These are phyloP conservation scores for Margaritifera margaritifera DNA, from an alignment of 2,888 invertebrate species.

Conservation along the genomic window DNA sequence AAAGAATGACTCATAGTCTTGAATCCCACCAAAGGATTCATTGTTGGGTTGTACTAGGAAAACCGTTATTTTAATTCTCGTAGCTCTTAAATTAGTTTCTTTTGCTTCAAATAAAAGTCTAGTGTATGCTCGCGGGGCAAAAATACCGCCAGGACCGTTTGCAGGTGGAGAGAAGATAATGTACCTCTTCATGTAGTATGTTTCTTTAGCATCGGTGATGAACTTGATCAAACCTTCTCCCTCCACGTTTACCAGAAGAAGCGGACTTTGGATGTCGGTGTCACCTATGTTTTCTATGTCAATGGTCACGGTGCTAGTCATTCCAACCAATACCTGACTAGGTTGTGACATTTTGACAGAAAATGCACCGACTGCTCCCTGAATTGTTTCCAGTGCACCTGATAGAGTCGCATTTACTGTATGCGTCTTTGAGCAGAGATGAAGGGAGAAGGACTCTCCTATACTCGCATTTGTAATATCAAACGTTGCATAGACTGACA, in stretches of 20 bases:
- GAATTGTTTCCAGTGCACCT: conserved; percentile 1
- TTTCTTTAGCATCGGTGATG: conserved; percentile 2
- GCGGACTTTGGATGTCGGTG: conserved; percentile 16
- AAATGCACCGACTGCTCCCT: conserved; percentile 16
- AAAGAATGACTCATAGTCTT: conserved; percentile 8
- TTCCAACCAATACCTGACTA: conserved; percentile 12
- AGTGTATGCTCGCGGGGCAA: conserved; percentile 9
- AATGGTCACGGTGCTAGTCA: conserved; percentile 11
- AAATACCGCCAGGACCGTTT: conserved; percentile 21
- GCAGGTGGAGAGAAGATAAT: conserved; percentile 7
- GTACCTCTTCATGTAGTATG: conserved; percentile 5
- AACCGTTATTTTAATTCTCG: neutral
- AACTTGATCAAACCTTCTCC: conserved; percentile 13
- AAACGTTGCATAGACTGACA: conserved; percentile 22
- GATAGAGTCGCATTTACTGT: neutral
- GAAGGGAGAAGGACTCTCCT: neutral
- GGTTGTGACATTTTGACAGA: conserved; percentile 2
- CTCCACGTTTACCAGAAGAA: conserved; percentile 10
- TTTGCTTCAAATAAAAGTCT: conserved; percentile 13
- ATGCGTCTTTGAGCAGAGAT: neutral
- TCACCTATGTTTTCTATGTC: conserved; percentile 21
- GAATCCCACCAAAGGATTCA: conserved; percentile 5
- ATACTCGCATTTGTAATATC: neutral
- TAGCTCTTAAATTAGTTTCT: conserved; percentile 5
- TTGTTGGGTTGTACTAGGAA: conserved; percentile 7